Conservation (phyloP, 1,140 invertebrate genomes). For the Pachypeltis micranthus region DNA sequence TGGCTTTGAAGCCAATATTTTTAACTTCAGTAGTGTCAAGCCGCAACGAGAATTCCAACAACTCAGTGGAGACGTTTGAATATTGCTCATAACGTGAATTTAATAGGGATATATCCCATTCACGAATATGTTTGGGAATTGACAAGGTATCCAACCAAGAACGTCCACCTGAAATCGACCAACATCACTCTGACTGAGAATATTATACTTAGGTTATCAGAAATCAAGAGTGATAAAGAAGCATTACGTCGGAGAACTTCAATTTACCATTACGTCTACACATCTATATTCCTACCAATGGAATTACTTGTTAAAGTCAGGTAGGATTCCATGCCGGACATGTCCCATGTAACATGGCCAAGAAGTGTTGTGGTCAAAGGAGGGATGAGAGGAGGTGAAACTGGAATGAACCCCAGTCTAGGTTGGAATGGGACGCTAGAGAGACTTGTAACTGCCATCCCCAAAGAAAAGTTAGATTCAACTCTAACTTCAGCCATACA, state of each 20-base stretch:
- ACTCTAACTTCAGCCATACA: constrained; percentile 58
- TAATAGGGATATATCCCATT: constrained; percentile 48
- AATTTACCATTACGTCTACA: too few relatives aligned
- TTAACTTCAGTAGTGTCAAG: constrained; percentile 61
- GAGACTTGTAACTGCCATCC: constrained; percentile 49
- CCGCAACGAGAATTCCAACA: constrained; percentile 21
- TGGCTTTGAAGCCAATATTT: constrained; percentile 40
- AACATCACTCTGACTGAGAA: too few relatives aligned
- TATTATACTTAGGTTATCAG: too few relatives aligned
- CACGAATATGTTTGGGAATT: constrained; percentile 47
- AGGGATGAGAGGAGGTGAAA: constrained; percentile 24
- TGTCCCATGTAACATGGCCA: constrained; percentile 47
- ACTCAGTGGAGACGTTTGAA: constrained; percentile 38
- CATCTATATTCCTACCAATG: constrained; percentile 50
- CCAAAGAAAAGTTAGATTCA: constrained; percentile 57
- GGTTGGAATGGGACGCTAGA: constrained; percentile 39
- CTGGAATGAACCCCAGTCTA: constrained; percentile 35
- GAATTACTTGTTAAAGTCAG: constrained; percentile 45
- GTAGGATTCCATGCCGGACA: constrained; percentile 51
- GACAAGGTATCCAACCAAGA: constrained; percentile 60
- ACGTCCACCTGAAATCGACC: constrained; percentile 40
- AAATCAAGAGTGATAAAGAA: too few relatives aligned
- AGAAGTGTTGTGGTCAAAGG: constrained; percentile 34
- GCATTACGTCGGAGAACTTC: too few relatives aligned
- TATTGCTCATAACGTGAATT: constrained; percentile 44